Evolutionary conservation across 1,140 invertebrate species (phyloP).

Genomic region (Elysia chlorotica): DNA sequence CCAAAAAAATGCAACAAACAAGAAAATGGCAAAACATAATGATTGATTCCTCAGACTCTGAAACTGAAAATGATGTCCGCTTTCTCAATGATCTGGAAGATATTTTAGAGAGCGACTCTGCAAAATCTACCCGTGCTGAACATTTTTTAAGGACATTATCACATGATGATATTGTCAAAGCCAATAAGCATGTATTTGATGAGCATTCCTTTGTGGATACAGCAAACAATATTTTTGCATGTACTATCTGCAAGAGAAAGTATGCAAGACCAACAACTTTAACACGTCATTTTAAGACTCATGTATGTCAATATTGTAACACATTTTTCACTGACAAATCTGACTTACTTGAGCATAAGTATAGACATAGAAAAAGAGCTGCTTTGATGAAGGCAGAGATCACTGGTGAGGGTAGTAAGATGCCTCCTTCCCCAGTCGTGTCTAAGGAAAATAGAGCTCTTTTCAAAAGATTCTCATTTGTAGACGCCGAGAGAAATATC

Average conservation of each 20-base stretch:
- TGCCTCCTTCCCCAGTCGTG: slow-evolving; percentile 3
- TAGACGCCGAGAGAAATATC: slow-evolving; percentile 11
- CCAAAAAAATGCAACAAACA: background rate
- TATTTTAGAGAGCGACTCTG: slow-evolving; percentile 9
- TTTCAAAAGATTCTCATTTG: slow-evolving; percentile 13
- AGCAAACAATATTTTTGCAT: slow-evolving; percentile 20
- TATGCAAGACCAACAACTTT: slow-evolving; percentile 20
- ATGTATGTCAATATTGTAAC: slow-evolving; percentile 19
- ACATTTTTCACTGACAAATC: slow-evolving; percentile 17
- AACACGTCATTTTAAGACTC: slow-evolving; percentile 21
- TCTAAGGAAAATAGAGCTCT: slow-evolving; percentile 13
- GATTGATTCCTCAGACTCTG: slow-evolving; percentile 2
- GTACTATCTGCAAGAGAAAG: slow-evolving; percentile 20
- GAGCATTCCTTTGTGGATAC: slow-evolving; percentile 12
- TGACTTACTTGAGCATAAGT: slow-evolving; percentile 14
- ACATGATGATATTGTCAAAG: slow-evolving; percentile 19
- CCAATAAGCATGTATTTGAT: slow-evolving; percentile 22
- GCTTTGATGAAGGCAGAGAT: slow-evolving; percentile 10
- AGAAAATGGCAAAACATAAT: background rate
- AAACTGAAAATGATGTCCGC: slow-evolving; percentile 5
- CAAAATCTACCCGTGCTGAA: background rate
- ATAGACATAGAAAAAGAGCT: slow-evolving; percentile 14
- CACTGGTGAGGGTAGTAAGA: slow-evolving; percentile 8
- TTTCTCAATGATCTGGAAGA: slow-evolving; percentile 22
- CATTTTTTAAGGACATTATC: slow-evolving; percentile 11